These are phyloP conservation scores for Mohoua ochrocephala DNA, from an alignment of 2,113 vertebrate genomes.

Conservation along the genomic window DNA sequence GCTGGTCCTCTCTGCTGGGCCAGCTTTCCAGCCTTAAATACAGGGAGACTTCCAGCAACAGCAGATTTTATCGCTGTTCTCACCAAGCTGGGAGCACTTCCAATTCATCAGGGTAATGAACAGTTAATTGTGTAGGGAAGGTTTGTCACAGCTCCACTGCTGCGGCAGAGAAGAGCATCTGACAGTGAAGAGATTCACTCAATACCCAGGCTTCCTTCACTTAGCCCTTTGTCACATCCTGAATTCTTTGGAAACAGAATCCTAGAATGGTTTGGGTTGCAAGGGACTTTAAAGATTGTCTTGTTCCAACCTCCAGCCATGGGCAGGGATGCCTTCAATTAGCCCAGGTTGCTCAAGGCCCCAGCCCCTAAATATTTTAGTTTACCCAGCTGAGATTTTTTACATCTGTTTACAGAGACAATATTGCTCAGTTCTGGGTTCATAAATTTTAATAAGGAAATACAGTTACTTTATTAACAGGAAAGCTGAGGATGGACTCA, in stretches of 20 bases:
- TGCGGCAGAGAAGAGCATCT: neutral
- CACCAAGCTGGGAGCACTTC: neutral
- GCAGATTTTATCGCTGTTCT: neutral
- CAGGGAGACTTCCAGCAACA: neutral
- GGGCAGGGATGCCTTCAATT: neutral
- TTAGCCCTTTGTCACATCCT: neutral
- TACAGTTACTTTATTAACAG: neutral
- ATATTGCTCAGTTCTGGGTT: neutral
- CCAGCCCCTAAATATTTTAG: neutral
- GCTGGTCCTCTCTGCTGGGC: neutral
- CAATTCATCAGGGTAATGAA: neutral
- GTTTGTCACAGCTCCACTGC: neutral
- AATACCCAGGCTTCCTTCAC: neutral
- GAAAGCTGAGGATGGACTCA: neutral
- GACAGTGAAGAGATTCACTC: neutral
- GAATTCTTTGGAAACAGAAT: neutral
- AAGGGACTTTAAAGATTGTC: neutral
- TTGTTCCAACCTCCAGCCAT: neutral
- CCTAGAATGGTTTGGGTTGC: neutral
- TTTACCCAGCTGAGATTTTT: neutral
- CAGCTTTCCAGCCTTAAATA: slow-evolving; percentile 30
- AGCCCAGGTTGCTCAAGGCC: neutral
- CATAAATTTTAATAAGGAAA: neutral
- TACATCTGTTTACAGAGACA: neutral
- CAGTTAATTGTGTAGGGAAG: slow-evolving; percentile 14